Percentiles rank a stretch among this genome's conserved stretches.
Conservation (phyloP, 2,888 invertebrate genomes). For the Steinernema hermaphroditum region DNA sequence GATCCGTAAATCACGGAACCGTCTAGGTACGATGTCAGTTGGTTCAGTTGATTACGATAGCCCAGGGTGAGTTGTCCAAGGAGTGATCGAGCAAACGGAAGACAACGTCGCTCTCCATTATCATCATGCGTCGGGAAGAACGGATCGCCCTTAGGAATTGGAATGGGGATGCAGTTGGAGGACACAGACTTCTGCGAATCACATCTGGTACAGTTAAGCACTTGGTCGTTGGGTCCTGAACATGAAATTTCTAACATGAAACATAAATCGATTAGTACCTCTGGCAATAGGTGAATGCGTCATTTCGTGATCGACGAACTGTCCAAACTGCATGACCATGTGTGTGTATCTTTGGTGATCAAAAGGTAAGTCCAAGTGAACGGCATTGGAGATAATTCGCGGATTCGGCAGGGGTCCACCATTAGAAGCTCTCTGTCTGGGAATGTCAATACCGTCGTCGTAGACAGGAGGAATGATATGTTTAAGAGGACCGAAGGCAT, state of each 20-base stretch:
- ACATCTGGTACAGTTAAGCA: slow-evolving; percentile 72
- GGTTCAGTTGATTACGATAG: slow-evolving; percentile 75
- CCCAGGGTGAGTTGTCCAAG: slow-evolving; percentile 84
- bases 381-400: slow-evolving; percentile 60
- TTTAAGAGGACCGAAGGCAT: slow-evolving; percentile 60
- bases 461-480: slow-evolving; percentile 74
- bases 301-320: slow-evolving; percentile 71
- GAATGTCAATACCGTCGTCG: slow-evolving; percentile 74
- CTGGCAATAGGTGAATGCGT: slow-evolving; percentile 62
- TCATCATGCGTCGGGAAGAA: slow-evolving; percentile 81
- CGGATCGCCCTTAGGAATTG: slow-evolving; percentile 84
- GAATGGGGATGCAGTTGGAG: slow-evolving; percentile 91
- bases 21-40: slow-evolving; percentile 73
- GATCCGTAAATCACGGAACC: slow-evolving; percentile 65
- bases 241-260: not conserved
- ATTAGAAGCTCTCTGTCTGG: slow-evolving; percentile 18
- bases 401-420: slow-evolving; percentile 62
- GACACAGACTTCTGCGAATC: slow-evolving; percentile 86
- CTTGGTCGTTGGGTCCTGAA: slow-evolving; percentile 62
- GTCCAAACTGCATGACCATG: slow-evolving; percentile 86
- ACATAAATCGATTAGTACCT: slow-evolving; percentile 25
- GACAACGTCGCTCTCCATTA: slow-evolving; percentile 79
- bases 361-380: slow-evolving; percentile 59
- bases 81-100: slow-evolving; percentile 80
- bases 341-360: slow-evolving; percentile 65